Evolutionary conservation across 2,888 invertebrate genomes (phyloP), one percentile per base, ranked within the genome.

Genomic region (Fragum fragum): DNA sequence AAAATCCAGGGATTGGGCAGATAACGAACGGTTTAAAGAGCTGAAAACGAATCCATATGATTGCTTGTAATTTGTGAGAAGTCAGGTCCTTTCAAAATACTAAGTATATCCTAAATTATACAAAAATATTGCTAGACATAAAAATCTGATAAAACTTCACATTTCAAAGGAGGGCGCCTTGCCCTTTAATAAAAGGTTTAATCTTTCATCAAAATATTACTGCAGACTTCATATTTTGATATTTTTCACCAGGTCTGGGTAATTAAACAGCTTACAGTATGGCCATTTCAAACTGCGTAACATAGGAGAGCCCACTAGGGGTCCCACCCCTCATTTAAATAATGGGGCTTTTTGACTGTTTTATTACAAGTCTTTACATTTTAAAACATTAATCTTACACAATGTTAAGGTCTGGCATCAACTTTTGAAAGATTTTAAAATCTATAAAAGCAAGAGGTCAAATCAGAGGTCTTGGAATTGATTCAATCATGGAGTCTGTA

Each of bases 271-370:
- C 42, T 42, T 66, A 23, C 32, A 0, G 39, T 42, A 21, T 28
- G 66, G 42, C 23, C 36, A 9, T 14, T 21, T 66, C 66, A 36
- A 42, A 36, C 66, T 66, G 66, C 7, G 66, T 42, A 21, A 21
- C 39, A 66, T 21, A 66, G 23, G 42, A 66, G n/a, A 21, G 26
- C 16, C 32, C 36, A 26, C 36, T 66, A 66, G 66, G 66, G 66
- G 66, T 66, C 26, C 39, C 66, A 66, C 42, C 66, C 66, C 66
- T 66, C 66, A 66, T 66, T 66, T 66, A 42, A 36, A 21, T 66
- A 66, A 66, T 66, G 66, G 66, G 42, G 42, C 42, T 18, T 39
- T 9, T 21, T 66, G 42, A 42, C 39, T 42, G 42, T 66, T 66
- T 66, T 66, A 66, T 66, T 66, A 66, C 42, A 1, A 9, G 23